Evolutionary conservation across 2,888 invertebrate genomes (phyloP).

Genomic region (Parnassius orleans): DNA sequence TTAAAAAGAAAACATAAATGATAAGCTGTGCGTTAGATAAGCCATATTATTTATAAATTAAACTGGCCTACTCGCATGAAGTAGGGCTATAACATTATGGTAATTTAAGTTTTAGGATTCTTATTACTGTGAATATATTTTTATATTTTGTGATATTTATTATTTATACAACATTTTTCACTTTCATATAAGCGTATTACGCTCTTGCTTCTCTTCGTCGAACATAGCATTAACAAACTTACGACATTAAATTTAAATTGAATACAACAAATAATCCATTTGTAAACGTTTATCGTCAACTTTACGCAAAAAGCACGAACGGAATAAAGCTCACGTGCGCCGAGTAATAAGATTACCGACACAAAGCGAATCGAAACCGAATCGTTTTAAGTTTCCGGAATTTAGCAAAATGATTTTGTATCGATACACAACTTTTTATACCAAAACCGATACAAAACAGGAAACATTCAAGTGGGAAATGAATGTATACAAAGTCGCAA

Average conservation of each 20-base stretch:
- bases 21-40: no score
- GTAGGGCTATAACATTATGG: neutral
- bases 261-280: slow-evolving; percentile 31
- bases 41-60: neutral
- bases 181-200: neutral
- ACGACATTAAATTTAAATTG: slow-evolving; percentile 26
- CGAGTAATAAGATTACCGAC: slow-evolving; percentile 62
- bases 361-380: slow-evolving; percentile 53
- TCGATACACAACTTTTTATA: slow-evolving; percentile 47
- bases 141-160: no score
- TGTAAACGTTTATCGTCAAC: slow-evolving; percentile 52
- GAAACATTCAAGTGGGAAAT: slow-evolving; percentile 52
- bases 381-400: slow-evolving; percentile 66
- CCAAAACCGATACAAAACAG: slow-evolving; percentile 42
- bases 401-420: slow-evolving; percentile 45
- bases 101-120: no score
- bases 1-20: no score
- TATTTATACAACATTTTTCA: slow-evolving; percentile 2
- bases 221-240: slow-evolving; percentile 21
- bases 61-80: neutral
- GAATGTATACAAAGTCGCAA: slow-evolving; percentile 33
- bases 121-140: no score
- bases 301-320: slow-evolving; percentile 68
- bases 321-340: slow-evolving; percentile 70
- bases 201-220: slow-evolving; percentile 10